phyloP scores from a whole-genome alignment of 35 echinoderm and acorn worm species.

The Anneissia japonica region DNA sequence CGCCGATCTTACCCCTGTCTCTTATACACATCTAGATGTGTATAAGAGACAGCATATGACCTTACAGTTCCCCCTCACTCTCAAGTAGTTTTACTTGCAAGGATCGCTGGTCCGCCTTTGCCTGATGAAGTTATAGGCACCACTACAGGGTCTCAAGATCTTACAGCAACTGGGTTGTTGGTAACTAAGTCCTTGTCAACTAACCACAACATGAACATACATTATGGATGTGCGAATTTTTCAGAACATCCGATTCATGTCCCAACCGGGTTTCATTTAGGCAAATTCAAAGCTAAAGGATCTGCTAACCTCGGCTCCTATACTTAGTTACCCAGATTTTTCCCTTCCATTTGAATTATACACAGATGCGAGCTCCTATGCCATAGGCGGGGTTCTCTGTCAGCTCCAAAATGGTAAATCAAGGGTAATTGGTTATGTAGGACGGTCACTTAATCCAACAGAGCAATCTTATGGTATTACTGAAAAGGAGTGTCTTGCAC shows the following conservation, averaged over 20 bases:
- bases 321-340: too few species aligned
- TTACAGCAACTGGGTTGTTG: background rate
- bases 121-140: slow-evolving; percentile 7
- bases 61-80: slow-evolving; percentile 27
- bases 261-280: too few species aligned
- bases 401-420: background rate
- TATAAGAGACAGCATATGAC: too few species aligned
- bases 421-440: background rate
- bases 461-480: background rate
- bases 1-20: slow-evolving; percentile 11
- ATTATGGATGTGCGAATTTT: slow-evolving; percentile 38
- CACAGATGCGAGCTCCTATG: too few species aligned
- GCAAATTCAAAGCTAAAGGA: too few species aligned
- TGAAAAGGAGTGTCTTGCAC: slow-evolving; percentile 11
- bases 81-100: slow-evolving; percentile 7
- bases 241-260: too few species aligned
- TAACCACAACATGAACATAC: slow-evolving; percentile 5
- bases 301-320: too few species aligned
- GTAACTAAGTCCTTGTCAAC: slow-evolving; percentile 16
- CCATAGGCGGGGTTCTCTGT: background rate
- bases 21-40: too few species aligned
- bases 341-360: too few species aligned
- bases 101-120: slow-evolving; percentile 14
- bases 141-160: slow-evolving; percentile 32
- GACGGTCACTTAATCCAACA: background rate